A percentile compares a stretch with the other conserved stretches of the same genome.
phyloP scores from a whole-genome alignment of 1,140 invertebrate genomes.

The Plodia interpunctella region DNA sequence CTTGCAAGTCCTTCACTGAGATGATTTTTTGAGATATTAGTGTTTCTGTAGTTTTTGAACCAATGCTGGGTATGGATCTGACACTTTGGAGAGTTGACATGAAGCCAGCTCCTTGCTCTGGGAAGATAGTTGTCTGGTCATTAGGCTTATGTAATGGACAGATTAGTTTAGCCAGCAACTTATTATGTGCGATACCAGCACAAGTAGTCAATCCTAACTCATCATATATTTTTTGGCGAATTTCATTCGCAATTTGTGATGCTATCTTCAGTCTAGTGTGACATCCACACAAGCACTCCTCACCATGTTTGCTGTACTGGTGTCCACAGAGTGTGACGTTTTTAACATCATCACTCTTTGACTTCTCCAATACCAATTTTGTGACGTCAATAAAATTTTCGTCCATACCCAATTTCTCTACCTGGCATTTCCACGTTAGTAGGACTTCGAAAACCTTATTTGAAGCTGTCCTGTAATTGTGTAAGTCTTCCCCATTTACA shows the following conservation, averaged over 20 bases:
- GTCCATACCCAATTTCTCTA: conserved; percentile 88
- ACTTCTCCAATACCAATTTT: conserved; percentile 78
- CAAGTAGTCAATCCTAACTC: conserved; percentile 86
- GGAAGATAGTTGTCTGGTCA: conserved; percentile 87
- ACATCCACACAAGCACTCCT: conserved; percentile 84
- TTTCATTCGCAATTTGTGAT: conserved; percentile 83
- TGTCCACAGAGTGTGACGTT: conserved; percentile 73
- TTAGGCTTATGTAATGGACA: conserved; percentile 86
- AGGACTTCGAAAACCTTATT: conserved; percentile 82
- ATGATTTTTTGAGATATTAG: conserved; percentile 81
- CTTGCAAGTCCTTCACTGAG: conserved; percentile 82
- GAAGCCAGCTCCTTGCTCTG: conserved; percentile 80
- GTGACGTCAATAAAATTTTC: conserved; percentile 89
- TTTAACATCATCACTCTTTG: conserved; percentile 47
- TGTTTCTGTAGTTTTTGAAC: conserved; percentile 80
- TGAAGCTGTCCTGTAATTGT: conserved; percentile 84
- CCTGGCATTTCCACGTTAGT: conserved; percentile 81
- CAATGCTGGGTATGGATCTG: conserved; percentile 84
- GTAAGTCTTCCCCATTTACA: conserved; percentile 86
- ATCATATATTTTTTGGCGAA: conserved; percentile 81
- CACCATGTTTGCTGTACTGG: conserved; percentile 74
- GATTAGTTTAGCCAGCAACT: conserved; percentile 88
- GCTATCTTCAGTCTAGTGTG: conserved; percentile 80
- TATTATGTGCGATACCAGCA: conserved; percentile 90
- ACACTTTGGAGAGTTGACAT: conserved; percentile 80